These are phyloP conservation scores for Petrosia ficiformis DNA, from an alignment of 37 sponge, comb jelly and placozoan genomes.

Conservation along the genomic window DNA sequence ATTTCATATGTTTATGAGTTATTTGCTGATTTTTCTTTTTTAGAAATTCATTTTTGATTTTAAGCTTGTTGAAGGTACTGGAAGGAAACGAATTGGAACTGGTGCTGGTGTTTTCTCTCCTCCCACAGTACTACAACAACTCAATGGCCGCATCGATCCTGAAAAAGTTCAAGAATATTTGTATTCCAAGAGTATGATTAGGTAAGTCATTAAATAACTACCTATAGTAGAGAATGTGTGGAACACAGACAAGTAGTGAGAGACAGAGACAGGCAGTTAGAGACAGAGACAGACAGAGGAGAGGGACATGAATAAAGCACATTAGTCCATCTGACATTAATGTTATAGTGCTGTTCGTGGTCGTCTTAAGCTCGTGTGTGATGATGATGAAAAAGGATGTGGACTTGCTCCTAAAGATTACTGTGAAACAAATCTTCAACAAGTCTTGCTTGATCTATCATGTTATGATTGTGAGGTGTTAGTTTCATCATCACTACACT, in stretches of 20 bases:
- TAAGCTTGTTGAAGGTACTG: not conserved
- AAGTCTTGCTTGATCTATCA: constrained; percentile 41
- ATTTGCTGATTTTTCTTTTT: not conserved
- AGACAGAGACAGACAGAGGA: too few species aligned
- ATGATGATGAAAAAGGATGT: not conserved
- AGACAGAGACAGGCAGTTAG: too few species aligned
- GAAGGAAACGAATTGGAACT: not conserved
- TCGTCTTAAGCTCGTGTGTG: not conserved
- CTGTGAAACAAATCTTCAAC: not conserved
- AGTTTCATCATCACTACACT: constrained; percentile 34
- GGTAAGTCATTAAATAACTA: too few species aligned
- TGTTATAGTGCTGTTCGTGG: not conserved
- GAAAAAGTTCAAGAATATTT: not conserved
- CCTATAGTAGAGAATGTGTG: too few species aligned
- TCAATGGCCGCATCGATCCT: not conserved
- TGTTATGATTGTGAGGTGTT: constrained; percentile 44
- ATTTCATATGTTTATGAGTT: not conserved
- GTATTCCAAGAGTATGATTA: not conserved
- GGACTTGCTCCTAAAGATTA: not conserved
- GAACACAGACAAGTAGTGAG: too few species aligned
- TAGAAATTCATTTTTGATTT: constrained; percentile 20
- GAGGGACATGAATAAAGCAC: too few species aligned
- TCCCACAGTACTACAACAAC: not conserved
- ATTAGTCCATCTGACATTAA: too few species aligned
- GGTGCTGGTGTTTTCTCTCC: not conserved